phyloP scores from a whole-genome alignment of 2,888 invertebrate genomes.

The Drosophila tripunctata region DNA sequence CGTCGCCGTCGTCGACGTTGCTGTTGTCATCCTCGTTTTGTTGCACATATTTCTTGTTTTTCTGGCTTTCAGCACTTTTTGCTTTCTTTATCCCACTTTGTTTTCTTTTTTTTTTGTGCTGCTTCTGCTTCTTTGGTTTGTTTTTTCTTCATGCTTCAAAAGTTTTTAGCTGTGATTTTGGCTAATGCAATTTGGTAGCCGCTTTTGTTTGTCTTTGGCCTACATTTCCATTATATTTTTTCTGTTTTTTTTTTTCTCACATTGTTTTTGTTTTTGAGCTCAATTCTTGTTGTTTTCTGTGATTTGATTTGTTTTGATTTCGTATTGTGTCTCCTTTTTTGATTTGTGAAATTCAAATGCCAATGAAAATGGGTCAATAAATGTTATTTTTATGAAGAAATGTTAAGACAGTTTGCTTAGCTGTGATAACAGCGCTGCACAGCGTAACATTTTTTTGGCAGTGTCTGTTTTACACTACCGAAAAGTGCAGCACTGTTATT shows the following conservation, averaged over 20 bases:
- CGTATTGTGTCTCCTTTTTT: conserved; percentile 11
- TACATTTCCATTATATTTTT: conserved; percentile 29
- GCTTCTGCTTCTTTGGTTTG: conserved; percentile 2
- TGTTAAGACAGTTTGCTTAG: not conserved
- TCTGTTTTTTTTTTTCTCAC: conserved; percentile 13
- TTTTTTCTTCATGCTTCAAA: conserved; percentile 58
- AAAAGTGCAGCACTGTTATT: not conserved
- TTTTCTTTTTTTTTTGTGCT: conserved; percentile 8
- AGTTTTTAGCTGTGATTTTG: conserved; percentile 73
- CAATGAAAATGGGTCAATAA: conserved; percentile 14
- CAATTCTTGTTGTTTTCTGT: conserved; percentile 16
- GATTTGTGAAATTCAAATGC: conserved; percentile 27
- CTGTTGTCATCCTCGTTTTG: too few species aligned
- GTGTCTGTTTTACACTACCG: too few species aligned
- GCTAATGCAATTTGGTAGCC: conserved; percentile 74
- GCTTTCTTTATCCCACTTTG: conserved; percentile 18
- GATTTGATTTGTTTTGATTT: conserved; percentile 38
- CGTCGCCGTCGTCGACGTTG: not conserved
- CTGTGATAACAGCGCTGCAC: not conserved
- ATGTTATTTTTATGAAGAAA: not conserved
- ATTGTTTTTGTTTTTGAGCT: not conserved
- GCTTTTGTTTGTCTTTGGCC: conserved; percentile 76
- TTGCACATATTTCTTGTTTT: conserved; percentile 36
- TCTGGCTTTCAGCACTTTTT: conserved; percentile 20
- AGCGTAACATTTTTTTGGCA: too few species aligned